phyloP scores from a whole-genome alignment of 2,888 invertebrate species.

The Ptychoptera contaminata region DNA sequence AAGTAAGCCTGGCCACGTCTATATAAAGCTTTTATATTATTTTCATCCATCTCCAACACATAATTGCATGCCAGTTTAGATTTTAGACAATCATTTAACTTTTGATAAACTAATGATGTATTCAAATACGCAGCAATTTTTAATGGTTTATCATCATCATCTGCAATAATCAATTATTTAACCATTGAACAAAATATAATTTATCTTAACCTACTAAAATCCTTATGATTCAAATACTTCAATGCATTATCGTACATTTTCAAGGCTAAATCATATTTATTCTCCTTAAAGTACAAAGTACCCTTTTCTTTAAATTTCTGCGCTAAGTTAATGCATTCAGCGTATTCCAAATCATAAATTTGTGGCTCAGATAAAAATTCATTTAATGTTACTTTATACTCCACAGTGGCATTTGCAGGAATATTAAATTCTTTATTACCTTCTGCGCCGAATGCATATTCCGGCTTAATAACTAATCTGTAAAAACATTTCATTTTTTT shows the following conservation, averaged over 20 bases:
- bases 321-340: slow-evolving; percentile 68
- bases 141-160: slow-evolving; percentile 35
- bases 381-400: slow-evolving; percentile 67
- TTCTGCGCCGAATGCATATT: slow-evolving; percentile 60
- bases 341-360: slow-evolving; percentile 62
- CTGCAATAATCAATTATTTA: slow-evolving; percentile 22
- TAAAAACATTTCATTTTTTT: background rate
- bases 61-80: slow-evolving; percentile 57
- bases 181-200: too few species aligned
- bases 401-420: slow-evolving; percentile 60
- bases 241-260: slow-evolving; percentile 64
- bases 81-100: slow-evolving; percentile 46
- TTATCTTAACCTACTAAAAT: slow-evolving; percentile 13
- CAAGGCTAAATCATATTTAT: slow-evolving; percentile 60
- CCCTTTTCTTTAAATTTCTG: slow-evolving; percentile 80
- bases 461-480: slow-evolving; percentile 50
- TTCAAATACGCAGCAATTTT: slow-evolving; percentile 62
- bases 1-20: slow-evolving; percentile 70
- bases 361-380: slow-evolving; percentile 63
- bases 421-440: slow-evolving; percentile 58
- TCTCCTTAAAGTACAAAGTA: slow-evolving; percentile 71
- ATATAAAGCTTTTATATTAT: slow-evolving; percentile 80
- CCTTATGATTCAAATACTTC: slow-evolving; percentile 30
- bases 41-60: slow-evolving; percentile 55
- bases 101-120: slow-evolving; percentile 61